Evolutionary conservation across 2,888 invertebrate species (phyloP), one percentile per base, ranked within the genome.

Genomic region (Auanema freiburgensis): DNA sequence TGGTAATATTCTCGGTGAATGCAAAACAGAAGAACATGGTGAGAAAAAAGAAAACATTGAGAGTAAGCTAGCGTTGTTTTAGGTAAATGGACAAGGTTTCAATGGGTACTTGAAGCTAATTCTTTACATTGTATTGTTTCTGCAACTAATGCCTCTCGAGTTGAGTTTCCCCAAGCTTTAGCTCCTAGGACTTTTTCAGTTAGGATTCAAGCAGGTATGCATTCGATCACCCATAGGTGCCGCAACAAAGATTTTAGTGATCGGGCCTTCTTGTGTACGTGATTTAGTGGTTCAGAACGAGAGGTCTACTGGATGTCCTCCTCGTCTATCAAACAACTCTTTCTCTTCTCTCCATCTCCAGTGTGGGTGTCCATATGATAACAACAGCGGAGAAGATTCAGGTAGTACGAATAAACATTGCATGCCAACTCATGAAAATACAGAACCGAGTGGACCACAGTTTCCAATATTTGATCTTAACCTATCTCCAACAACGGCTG

Each of bases 221-320:
- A 23, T 53, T 12, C 46, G 44, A 40, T 40, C 44, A 12, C 23
- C 11, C 57, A 25, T 24, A 41, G n/a, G n/a, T n/a, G n/a, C n/a
- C n/a, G n/a, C n/a, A 33, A 33, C 8, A 8, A 8, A 10, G 0
- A 52, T 12, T 62, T 14, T 44, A 63, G 66, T 42, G 44, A 61
- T 63, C 2, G 74, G 74, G 43, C 72, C 74, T 44, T 69, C 71
- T 33, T 79, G 79, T 60, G 63, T 79, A 43, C 65, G 72, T 8
- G 71, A 78, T 16, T 55, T 79, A 63, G 60, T 66, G 23, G 74
- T 77, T 16, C 77, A 78, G 60, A 71, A 72, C 56, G 78, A 76
- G 61, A 52, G 62, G 25, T 71, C 77, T 1, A 55, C 66, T 18
- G 76, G 72, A 49, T 79, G 79, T 64, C 79, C 79, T 33, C 79